Conservation (phyloP, 1,140 invertebrate species). For the Chironomus striatipennis region DNA sequence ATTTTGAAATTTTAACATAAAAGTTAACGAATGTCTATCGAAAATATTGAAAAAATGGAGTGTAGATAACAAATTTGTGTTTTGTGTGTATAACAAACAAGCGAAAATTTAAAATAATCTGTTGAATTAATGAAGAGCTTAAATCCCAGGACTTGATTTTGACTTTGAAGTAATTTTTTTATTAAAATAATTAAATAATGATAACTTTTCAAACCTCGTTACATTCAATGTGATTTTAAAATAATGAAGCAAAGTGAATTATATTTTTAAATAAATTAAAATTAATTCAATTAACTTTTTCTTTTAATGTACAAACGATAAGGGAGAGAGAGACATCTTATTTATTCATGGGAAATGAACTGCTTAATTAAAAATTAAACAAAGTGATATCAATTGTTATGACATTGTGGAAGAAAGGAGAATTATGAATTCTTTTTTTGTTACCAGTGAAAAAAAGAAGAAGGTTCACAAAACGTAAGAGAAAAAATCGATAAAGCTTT, state of each 20-base stretch:
- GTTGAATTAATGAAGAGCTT: neutral
- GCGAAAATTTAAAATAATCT: neutral
- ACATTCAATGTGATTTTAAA: neutral
- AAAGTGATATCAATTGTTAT: neutral
- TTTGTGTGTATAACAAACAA: neutral
- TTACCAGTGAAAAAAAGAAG: constrained; percentile 8
- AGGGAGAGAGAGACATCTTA: neutral
- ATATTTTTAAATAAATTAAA: no score
- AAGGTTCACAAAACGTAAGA: neutral
- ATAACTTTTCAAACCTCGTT: neutral
- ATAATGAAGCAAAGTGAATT: neutral
- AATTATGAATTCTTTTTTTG: neutral
- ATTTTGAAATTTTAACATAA: neutral
- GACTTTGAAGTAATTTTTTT: neutral
- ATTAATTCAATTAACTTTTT: no score
- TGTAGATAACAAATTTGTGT: neutral
- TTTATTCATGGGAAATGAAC: neutral
- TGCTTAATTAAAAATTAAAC: neutral
- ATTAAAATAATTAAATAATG: neutral
- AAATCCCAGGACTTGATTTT: neutral
- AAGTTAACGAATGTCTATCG: neutral
- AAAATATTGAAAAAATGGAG: neutral
- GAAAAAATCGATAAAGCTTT: constrained; percentile 19
- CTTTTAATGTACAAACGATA: neutral
- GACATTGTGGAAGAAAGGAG: constrained; percentile 9